These are phyloP conservation scores for Operophtera brumata DNA, from an alignment of 2,888 invertebrate genomes.

Conservation along the genomic window DNA sequence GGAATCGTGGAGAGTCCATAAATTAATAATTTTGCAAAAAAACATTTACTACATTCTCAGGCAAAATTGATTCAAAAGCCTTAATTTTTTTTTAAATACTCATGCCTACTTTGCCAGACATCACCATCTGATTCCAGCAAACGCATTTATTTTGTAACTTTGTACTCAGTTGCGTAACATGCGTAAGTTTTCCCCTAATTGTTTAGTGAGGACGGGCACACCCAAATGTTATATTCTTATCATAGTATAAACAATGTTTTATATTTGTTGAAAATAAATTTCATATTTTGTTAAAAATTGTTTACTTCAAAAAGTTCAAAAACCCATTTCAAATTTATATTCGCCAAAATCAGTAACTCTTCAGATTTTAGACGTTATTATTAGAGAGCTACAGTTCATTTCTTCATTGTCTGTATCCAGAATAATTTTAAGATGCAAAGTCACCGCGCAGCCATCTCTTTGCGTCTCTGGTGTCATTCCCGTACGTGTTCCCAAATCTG, in stretches of 20 bases:
- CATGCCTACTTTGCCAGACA: not conserved
- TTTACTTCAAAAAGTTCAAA: slow-evolving; percentile 23
- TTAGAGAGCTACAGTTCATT: slow-evolving; percentile 15
- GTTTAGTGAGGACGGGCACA: too few relatives aligned
- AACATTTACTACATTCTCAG: too few relatives aligned
- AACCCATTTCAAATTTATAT: slow-evolving; percentile 27
- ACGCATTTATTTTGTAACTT: too few relatives aligned
- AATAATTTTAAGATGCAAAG: slow-evolving; percentile 62
- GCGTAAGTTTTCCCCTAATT: too few relatives aligned
- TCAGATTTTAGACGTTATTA: slow-evolving; percentile 33
- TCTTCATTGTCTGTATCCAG: slow-evolving; percentile 6
- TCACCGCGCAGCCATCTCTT: slow-evolving; percentile 87
- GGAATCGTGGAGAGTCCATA: too few relatives aligned
- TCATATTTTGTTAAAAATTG: slow-evolving; percentile 8
- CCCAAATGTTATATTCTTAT: too few relatives aligned
- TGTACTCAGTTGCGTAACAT: too few relatives aligned
- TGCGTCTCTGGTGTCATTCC: slow-evolving; percentile 86
- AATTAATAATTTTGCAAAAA: too few relatives aligned
- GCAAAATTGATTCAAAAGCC: too few relatives aligned
- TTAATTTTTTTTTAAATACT: too few relatives aligned
- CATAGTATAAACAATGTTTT: not conserved
- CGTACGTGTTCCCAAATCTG: slow-evolving; percentile 88
- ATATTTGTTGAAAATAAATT: slow-evolving; percentile 17
- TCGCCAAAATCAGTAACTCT: slow-evolving; percentile 34
- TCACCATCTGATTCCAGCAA: too few relatives aligned